Evolutionary conservation across 1,140 invertebrate genomes (phyloP), one percentile per base, ranked within the genome.

Genomic region (Drosophila rhopaloa): DNA sequence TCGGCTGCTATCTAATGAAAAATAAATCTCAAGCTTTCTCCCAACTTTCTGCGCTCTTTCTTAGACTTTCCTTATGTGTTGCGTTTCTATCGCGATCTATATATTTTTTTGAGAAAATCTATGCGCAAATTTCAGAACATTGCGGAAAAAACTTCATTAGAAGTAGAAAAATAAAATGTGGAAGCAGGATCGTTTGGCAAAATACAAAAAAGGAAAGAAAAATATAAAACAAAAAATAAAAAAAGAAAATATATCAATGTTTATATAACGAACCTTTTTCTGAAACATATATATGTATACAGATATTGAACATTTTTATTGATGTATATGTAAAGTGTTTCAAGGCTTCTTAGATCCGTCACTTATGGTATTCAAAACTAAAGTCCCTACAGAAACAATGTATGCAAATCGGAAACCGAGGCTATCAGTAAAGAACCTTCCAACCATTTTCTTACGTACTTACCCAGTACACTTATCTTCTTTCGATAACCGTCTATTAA

Each of bases 161-260:
- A 76, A 51, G 40, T 68, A 51, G 47, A 68, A 62, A 71, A 79
- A 68, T 81, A 85, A 91, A 86, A 88, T 88, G 50, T 75, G 85
- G 91, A 92, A 92, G 91, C 91, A 92, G 91, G 91, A 92, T 92
- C 91, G 88, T 80, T 82, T 51, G 72, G 80, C 80, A 83, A 74
- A 83, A 81, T 65, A 76, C 76, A 72, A 78, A 44, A n/a, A 19
- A 13, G 37, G 57, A 66, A 59, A 48, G 37, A n/a, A 38, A 48
- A 73, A 57, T 11, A 29, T 47, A 16, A 27, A 67, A 37, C 9
- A 35, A 38, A 61, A 54, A 62, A 27, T 16, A 57, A 37, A 41
- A 41, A 43, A 65, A 59, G 13, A 55, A 54, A 67, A 24, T 74
- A 48, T 57, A 81, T 74, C 14, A 78, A 81, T 80, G 56, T 76